A percentile compares a stretch with the other conserved stretches of the same genome.
Conservation (phyloP, 1,140 invertebrate genomes). For the Anagrus nilaparvatae region DNA sequence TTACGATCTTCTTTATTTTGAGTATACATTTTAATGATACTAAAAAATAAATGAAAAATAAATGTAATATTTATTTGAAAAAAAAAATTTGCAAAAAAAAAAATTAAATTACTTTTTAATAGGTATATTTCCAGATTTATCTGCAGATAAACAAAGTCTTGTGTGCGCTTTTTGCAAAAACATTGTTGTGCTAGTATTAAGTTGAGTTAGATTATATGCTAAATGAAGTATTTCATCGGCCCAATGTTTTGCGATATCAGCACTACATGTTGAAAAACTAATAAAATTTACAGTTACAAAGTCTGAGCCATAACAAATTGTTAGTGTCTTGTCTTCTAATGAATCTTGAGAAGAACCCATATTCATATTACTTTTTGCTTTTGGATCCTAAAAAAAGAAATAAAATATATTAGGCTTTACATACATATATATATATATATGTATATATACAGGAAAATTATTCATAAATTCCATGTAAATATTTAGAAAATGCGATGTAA, state of each 20-base stretch:
- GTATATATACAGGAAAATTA: too few species aligned
- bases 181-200: constrained; percentile 77
- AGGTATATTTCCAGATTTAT: constrained; percentile 81
- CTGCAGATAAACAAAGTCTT: constrained; percentile 71
- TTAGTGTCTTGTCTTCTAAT: constrained; percentile 91
- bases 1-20: constrained; percentile 90
- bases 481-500: too few species aligned
- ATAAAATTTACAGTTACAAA: constrained; percentile 87
- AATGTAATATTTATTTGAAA: too few species aligned
- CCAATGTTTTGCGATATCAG: constrained; percentile 87
- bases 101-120: constrained; percentile 96
- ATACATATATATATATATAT: too few species aligned
- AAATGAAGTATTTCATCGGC: constrained; percentile 79
- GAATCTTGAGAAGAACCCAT: constrained; percentile 81
- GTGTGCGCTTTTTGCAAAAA: constrained; percentile 87
- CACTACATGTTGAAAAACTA: constrained; percentile 85
- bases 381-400: constrained; percentile 71
- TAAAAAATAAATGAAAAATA: constrained; percentile 46
- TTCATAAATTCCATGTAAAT: too few species aligned
- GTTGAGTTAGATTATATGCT: constrained; percentile 80
- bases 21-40: constrained; percentile 82
- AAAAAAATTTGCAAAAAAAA: too few species aligned
- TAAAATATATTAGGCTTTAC: too few species aligned
- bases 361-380: constrained; percentile 71
- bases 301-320: constrained; percentile 81